phyloP scores from a whole-genome alignment of 1,140 invertebrate genomes.

The Thalassaphorura encarpata region DNA sequence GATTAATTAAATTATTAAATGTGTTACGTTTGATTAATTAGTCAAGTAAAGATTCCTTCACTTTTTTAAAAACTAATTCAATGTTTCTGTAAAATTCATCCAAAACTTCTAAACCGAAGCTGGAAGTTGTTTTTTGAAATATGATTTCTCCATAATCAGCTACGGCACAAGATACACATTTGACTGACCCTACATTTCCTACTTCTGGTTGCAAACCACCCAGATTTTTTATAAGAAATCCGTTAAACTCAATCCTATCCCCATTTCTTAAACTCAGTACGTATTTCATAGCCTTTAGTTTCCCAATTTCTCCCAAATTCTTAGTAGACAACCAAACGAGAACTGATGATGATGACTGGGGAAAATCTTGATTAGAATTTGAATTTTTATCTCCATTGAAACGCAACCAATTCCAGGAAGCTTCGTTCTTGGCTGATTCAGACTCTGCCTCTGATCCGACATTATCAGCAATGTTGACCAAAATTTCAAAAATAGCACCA shows the following conservation, averaged over 20 bases:
- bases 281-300: slow-evolving; percentile 14
- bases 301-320: too few relatives aligned
- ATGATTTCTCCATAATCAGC: slow-evolving; percentile 9
- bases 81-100: background rate
- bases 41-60: too few relatives aligned
- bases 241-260: slow-evolving; percentile 23
- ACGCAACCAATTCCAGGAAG: background rate
- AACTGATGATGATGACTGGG: background rate
- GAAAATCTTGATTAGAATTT: background rate
- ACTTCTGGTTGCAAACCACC: slow-evolving; percentile 16
- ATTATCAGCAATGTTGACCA: background rate
- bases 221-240: slow-evolving; percentile 4
- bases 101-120: background rate
- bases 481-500: slow-evolving; percentile 8
- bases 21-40: too few relatives aligned
- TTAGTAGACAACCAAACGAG: too few relatives aligned
- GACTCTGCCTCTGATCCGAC: background rate
- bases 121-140: background rate
- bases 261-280: slow-evolving; percentile 15
- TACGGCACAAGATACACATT: slow-evolving; percentile 12
- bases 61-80: background rate
- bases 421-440: background rate
- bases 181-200: slow-evolving; percentile 5
- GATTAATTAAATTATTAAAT: too few relatives aligned
- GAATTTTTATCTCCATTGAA: background rate